Evolutionary conservation across 2,888 invertebrate species (phyloP).

Genomic region (Barypeithes pellucidus): DNA sequence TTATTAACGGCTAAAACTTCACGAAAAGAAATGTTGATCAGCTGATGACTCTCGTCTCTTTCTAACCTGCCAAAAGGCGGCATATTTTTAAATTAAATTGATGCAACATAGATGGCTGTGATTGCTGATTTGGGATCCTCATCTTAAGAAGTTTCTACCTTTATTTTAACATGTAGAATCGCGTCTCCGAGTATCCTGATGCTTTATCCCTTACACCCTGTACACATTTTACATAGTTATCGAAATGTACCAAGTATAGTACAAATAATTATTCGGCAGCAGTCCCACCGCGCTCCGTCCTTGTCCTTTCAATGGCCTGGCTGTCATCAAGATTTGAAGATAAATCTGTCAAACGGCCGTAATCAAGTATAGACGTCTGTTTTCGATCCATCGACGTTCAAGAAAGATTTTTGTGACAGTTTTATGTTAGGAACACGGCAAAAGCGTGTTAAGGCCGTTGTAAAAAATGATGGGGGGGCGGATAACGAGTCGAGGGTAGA

Average conservation of each 20-base stretch:
- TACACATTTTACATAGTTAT: neutral
- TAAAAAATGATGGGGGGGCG: conserved; percentile 38
- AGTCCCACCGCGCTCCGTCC: neutral
- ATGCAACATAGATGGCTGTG: too few relatives aligned
- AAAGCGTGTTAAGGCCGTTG: conserved; percentile 39
- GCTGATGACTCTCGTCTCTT: too few relatives aligned
- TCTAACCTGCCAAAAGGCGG: too few relatives aligned
- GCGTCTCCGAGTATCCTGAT: too few relatives aligned
- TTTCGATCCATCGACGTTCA: conserved; percentile 48
- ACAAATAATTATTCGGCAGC: neutral
- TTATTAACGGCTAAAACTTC: too few relatives aligned
- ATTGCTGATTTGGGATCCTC: too few relatives aligned
- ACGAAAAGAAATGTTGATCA: too few relatives aligned
- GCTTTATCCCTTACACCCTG: too few relatives aligned
- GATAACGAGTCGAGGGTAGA: conserved; percentile 3
- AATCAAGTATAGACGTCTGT: conserved; percentile 51
- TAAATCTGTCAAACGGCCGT: conserved; percentile 51
- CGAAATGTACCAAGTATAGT: neutral
- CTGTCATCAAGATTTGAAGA: conserved; percentile 52
- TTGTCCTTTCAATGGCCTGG: conserved; percentile 37
- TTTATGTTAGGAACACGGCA: conserved; percentile 48
- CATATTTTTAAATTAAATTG: too few relatives aligned
- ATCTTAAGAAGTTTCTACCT: too few relatives aligned
- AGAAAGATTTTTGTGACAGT: conserved; percentile 36
- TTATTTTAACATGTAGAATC: too few relatives aligned